A percentile compares a stretch with the other conserved stretches of the same genome.
These are phyloP conservation scores for Notolepis coatsorum DNA, from an alignment of 2,797 vertebrate species.

Conservation along the genomic window DNA sequence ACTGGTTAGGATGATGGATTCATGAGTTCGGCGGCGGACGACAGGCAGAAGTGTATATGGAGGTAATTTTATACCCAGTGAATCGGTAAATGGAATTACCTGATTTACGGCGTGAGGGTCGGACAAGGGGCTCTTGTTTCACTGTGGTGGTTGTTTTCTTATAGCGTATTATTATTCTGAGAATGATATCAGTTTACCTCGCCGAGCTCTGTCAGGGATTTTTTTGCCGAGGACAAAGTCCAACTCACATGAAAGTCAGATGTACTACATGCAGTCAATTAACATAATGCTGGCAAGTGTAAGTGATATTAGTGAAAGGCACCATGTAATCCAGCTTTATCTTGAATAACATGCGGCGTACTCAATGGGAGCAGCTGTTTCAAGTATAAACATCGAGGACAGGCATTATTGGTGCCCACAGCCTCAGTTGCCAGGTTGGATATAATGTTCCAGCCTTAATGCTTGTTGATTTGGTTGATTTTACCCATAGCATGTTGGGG, in stretches of 20 bases:
- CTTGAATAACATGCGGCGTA: conserved; percentile 65
- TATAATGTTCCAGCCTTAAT: conserved; percentile 69
- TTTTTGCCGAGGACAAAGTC: conserved; percentile 53
- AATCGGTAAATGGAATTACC: conserved; percentile 48
- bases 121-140: conserved; percentile 73
- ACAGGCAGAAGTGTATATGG: conserved; percentile 56
- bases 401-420: conserved; percentile 54
- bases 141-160: conserved; percentile 53
- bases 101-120: conserved; percentile 58
- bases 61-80: conserved; percentile 55
- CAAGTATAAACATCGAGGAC: conserved; percentile 68
- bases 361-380: conserved; percentile 70
- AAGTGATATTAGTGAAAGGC: conserved; percentile 70
- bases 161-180: conserved; percentile 59
- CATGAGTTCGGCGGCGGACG: conserved; percentile 38
- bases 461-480: conserved; percentile 68
- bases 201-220: conserved; percentile 55
- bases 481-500: conserved; percentile 57
- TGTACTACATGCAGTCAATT: conserved; percentile 60
- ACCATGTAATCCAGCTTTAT: conserved; percentile 72
- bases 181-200: conserved; percentile 65
- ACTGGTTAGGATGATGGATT: conserved; percentile 53
- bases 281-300: conserved; percentile 63
- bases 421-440: conserved; percentile 51
- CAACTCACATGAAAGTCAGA: conserved; percentile 70